Base-by-base conservation (phyloP, 2,888 invertebrate genomes). In the Idaea straminata region DNA sequence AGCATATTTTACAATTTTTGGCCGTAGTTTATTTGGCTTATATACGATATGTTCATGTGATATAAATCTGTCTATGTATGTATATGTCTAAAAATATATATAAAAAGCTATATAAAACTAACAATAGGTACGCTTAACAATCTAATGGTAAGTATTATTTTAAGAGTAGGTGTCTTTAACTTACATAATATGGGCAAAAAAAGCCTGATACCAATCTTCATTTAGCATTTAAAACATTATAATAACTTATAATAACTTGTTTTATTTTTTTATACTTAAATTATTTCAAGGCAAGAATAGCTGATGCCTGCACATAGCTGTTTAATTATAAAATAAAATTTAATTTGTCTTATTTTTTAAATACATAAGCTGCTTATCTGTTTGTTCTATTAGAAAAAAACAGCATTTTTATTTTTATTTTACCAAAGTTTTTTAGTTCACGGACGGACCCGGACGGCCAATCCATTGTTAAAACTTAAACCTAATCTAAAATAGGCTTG, bases 1-100 rank as follows among this genome's bases (percentile, higher is more conserved):
- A 58, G 47, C 47, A 34, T 61, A 25, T 36, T 58, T 59, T 35
- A 47, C 13, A 58, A 25, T 63, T 5, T 62, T 75, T 74, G 69
- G 74, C 75, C 69, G 71, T 66, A 63, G 64, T 65, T 67, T 74
- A 67, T 60, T 64, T 64, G 68, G 70, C 70, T 70, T 73, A 72
- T 71, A 60, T 68, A 67, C 59, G 68, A 74, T 75, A 73, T 68
- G 68, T 74, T 66, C 57, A 47, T 13, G 47, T 47, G 47, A 47
- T 47, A 47, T 47, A 47, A 10, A 5, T 13, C 47, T 47, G 13
- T 25, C 25, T 36, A 36, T 10, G 47, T 13, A 47, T 47, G 47
- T 47, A 47, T 47, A 47, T 10, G 47, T 7, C 47, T 47, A 47
- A 47, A 10, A 47, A 47, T 47, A 47, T 47, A 47, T 47, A 13